A percentile compares a stretch with the other conserved stretches of the same genome.
Conservation (phyloP, 2,888 invertebrate species). For the Allacma fusca region DNA sequence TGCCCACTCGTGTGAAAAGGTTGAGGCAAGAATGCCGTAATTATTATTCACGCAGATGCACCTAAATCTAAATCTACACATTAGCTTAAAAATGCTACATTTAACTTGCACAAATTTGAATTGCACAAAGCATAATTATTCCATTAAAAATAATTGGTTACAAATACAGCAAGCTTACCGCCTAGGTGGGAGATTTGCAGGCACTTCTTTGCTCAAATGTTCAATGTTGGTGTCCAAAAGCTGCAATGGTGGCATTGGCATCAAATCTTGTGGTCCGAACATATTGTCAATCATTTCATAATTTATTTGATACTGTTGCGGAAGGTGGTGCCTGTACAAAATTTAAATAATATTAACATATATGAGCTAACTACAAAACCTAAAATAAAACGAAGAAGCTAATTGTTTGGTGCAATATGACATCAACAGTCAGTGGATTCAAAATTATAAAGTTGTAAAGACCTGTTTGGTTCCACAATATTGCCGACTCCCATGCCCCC, state of each 20-base stretch:
- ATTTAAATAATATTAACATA: neutral
- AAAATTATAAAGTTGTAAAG: neutral
- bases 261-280: slow-evolving; percentile 51
- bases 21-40: too few species aligned
- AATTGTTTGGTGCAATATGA: slow-evolving; percentile 9
- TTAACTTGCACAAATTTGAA: too few species aligned
- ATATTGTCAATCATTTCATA: slow-evolving; percentile 58
- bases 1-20: neutral
- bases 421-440: neutral
- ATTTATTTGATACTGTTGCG: slow-evolving; percentile 58
- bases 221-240: slow-evolving; percentile 59
- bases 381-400: slow-evolving; percentile 2
- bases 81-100: too few species aligned
- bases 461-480: slow-evolving; percentile 28
- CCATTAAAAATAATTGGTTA: neutral
- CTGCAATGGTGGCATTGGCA: slow-evolving; percentile 55
- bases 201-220: slow-evolving; percentile 45
- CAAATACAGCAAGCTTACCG: slow-evolving; percentile 35
- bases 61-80: too few species aligned
- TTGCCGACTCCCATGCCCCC: slow-evolving; percentile 28
- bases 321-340: slow-evolving; percentile 42
- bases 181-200: slow-evolving; percentile 45
- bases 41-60: too few species aligned
- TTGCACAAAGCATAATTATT: neutral
- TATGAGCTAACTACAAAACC: too few species aligned